Evolutionary conservation across 2,888 invertebrate genomes (phyloP), one percentile per base, ranked within the genome.

Genomic region (Phania funesta): DNA sequence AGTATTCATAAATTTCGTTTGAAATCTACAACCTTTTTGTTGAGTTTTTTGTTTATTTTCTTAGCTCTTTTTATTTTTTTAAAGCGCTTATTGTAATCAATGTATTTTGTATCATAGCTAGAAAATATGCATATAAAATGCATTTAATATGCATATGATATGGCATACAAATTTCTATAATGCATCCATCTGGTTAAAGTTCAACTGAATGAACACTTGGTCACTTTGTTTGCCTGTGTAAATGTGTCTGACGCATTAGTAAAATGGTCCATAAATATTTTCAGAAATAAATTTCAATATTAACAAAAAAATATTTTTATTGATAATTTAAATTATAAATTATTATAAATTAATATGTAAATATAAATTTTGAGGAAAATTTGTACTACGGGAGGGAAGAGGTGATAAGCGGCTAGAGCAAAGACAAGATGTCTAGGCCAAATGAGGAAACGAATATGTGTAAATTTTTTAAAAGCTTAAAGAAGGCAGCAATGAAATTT

Each of bases 1-100:
- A 81, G 54, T 76, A 54, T 54, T 68, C 81, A 77, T 81, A 81
- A 81, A 81, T 81, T 81, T 67, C 9, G 62, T 73, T 73, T 58
- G 38, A 48, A 78, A 56, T 71, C 58, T 22, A 56, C 24, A 52
- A 52, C 38, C 35, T 26, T n/a, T 60, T 48, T 24, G 4, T 48
- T 22, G 24, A 29, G 18, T 41, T 44, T 5, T 32, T 74, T 35
- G 7, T 44, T 41, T n/a, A 41, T 16, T 64, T 52, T 62, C 48
- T 46, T 2, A 18, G 7, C 2, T 1, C 8, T 8, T 24, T 62
- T 22, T 52, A 9, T 73, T 60, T 48, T 38, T 26, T 24, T 11
- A 50, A 71, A 71, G 50, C 38, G 50, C 44, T 52, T 52, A 74
- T 62, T 67, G 50, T 60, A 58, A 67, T 67, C 24, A 60, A 50